These are phyloP conservation scores for Poecile montanus DNA, from an alignment of 2,797 vertebrate species.

Conservation along the genomic window DNA sequence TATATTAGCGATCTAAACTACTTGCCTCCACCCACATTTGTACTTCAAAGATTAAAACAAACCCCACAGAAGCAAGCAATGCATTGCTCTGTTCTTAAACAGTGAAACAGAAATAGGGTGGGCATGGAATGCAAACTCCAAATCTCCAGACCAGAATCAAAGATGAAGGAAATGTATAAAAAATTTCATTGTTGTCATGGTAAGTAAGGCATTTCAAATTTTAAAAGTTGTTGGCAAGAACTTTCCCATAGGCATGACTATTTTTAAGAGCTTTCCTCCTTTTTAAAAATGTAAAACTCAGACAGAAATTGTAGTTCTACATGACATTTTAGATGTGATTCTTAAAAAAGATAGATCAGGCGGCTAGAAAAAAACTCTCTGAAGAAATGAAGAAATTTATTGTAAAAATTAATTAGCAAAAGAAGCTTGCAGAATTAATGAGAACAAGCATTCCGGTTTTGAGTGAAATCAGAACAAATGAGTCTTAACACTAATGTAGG, in stretches of 20 bases:
- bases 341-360: constrained; percentile 12
- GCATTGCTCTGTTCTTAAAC: neutral
- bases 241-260: neutral
- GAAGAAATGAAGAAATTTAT: constrained; percentile 32
- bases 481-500: constrained; percentile 15
- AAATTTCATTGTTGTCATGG: neutral
- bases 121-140: neutral
- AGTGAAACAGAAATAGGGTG: neutral
- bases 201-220: neutral
- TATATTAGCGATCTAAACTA: neutral
- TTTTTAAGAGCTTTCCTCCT: constrained; percentile 22
- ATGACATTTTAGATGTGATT: neutral
- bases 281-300: neutral
- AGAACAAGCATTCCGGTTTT: constrained; percentile 1
- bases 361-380: neutral
- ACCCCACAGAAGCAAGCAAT: neutral
- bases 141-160: neutral
- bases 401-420: constrained; percentile 56
- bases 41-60: neutral
- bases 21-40: neutral
- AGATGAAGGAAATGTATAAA: neutral
- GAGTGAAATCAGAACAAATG: constrained; percentile 55
- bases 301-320: neutral
- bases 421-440: constrained; percentile 30
- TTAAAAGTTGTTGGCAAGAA: neutral